phyloP scores from a whole-genome alignment of 2,113 vertebrate genomes.

The Deroptyus accipitrinus region DNA sequence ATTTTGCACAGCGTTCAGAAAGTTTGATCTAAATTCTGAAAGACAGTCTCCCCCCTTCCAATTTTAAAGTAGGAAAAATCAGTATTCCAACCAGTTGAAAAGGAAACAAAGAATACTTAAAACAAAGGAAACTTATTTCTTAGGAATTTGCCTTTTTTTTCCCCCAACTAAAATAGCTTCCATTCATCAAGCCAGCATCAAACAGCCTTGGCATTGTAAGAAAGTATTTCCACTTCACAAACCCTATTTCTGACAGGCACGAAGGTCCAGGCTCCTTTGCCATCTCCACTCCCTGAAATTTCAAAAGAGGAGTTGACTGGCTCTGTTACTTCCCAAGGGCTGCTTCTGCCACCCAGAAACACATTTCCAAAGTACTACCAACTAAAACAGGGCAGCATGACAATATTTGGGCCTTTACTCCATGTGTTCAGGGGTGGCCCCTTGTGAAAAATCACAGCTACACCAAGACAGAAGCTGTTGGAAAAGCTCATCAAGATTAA shows the following conservation, averaged over 20 bases:
- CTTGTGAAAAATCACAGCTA: background rate
- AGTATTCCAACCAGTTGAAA: background rate
- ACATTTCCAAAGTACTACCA: background rate
- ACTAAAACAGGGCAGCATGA: background rate
- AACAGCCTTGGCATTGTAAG: background rate
- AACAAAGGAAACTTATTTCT: background rate
- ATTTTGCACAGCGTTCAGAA: background rate
- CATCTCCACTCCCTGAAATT: background rate
- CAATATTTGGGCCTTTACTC: background rate
- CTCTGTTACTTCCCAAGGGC: background rate
- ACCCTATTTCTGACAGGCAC: background rate
- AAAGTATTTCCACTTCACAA: background rate
- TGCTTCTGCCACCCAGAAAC: background rate
- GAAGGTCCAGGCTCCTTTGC: background rate
- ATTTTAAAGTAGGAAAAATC: background rate
- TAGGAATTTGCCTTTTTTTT: background rate
- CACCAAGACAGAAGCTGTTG: background rate
- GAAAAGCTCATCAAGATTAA: background rate
- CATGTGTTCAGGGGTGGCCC: background rate
- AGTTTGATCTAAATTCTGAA: background rate
- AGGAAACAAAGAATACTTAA: background rate
- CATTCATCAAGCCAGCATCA: background rate
- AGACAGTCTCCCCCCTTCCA: background rate
- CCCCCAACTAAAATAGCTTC: background rate
- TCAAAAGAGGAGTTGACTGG: background rate